Evolutionary conservation across 2,888 invertebrate species (phyloP), one percentile per base, ranked within the genome.

Genomic region (Megalurothrips usitatus): DNA sequence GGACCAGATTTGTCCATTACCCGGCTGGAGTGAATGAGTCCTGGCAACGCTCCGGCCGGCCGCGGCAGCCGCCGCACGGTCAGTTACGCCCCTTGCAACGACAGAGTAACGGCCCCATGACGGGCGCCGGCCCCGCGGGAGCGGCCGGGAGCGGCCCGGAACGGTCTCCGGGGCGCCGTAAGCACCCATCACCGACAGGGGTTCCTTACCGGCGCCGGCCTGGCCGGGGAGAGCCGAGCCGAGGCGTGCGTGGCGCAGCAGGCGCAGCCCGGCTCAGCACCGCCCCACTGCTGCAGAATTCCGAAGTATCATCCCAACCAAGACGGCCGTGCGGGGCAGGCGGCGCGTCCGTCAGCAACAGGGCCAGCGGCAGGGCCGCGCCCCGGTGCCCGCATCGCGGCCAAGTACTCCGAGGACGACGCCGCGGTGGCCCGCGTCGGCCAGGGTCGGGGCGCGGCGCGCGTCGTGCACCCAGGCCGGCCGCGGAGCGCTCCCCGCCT

Each of bases 1-100:
- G 14, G 14, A 58, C 58, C 58, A 58, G 58, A 58, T 58, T 58
- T 58, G 58, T 58, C 58, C 58, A 58, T 58, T 58, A 58, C 58
- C 58, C 58, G 6, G 17, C 52, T 19, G 58, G 58, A 58, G 58
- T 58, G 58, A 58, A 58, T 58, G 58, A 58, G 58, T 58, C 14
- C 19, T 17, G 17, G 58, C 58, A 19, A 43, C 34, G 34, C 34
- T 43, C 34, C 34, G 34, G 34, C 34, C 34, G 34, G 34, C 3
- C 34, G 6, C 34, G 34, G 34, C 34, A n/a, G 34, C 34, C 34
- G 34, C 3, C 34, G 34, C 34, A 58, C 58, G 58, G 58, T 58
- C 58, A 58, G 58, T 58, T 58, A 58, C 58, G 58, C 58, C 58
- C 58, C 34, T 43, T 58, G 58, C 58, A 58, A 19, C 19, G 19